phyloP scores from a whole-genome alignment of 1,140 invertebrate species.

The Olivierus martensii region DNA sequence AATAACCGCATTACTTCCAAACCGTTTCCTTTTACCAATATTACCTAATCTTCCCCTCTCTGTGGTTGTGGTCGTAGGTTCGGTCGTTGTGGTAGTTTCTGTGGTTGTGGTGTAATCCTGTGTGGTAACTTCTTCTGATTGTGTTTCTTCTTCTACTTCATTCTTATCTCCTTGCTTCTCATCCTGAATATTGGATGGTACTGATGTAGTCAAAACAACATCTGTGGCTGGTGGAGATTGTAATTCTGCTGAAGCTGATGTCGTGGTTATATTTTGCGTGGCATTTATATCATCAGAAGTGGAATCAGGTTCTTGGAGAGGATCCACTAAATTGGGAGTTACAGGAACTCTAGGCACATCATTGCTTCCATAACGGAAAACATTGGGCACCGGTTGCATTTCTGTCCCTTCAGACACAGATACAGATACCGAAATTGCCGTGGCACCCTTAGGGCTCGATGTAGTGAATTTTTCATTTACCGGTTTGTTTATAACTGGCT shows the following conservation, averaged over 20 bases:
- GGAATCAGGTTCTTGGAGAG: no score
- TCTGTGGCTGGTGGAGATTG: not conserved
- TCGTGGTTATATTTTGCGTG: not conserved
- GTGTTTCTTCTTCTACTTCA: no score
- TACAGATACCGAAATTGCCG: not conserved
- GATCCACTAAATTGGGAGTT: constrained; percentile 2
- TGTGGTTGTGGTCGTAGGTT: not conserved
- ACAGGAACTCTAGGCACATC: constrained; percentile 12
- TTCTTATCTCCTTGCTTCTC: no score
- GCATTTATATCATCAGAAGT: not conserved
- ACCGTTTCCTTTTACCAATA: no score
- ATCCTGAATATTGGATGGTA: not conserved
- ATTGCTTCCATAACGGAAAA: constrained; percentile 10
- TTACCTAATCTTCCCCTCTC: no score
- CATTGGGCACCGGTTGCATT: constrained; percentile 8
- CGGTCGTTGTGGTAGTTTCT: not conserved
- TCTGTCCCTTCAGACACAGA: not conserved
- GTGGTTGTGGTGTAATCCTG: not conserved
- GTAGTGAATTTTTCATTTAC: no score
- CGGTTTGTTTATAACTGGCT: no score
- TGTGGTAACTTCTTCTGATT: not conserved
- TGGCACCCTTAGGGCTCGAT: not conserved
- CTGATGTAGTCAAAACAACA: not conserved
- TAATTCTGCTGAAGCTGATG: not conserved
- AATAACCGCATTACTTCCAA: no score